A percentile compares a stretch with the other conserved stretches of the same genome.
Conservation (phyloP, 2,113 vertebrate species). For the Piprites chloris region DNA sequence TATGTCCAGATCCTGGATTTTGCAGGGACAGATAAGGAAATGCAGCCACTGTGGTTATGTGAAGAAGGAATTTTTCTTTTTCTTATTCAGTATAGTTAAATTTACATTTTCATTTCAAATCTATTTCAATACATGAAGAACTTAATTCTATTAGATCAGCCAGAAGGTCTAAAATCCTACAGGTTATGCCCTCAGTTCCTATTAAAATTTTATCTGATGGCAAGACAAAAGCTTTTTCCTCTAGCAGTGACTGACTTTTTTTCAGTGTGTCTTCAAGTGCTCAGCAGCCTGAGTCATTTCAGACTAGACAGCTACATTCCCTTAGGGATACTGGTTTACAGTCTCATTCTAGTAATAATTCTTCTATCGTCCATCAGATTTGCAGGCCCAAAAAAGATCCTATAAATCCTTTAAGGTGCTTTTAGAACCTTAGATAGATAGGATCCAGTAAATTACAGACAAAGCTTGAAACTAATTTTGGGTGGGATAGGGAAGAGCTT, state of each 20-base stretch:
- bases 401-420: constrained; percentile 5
- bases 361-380: neutral
- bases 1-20: neutral
- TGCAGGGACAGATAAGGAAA: neutral
- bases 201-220: constrained; percentile 27
- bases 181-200: neutral
- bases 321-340: constrained; percentile 11
- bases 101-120: neutral
- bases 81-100: neutral
- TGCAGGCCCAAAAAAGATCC: constrained; percentile 2
- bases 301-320: constrained; percentile 18
- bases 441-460: neutral
- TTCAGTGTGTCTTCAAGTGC: neutral
- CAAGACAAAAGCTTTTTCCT: neutral
- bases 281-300: constrained; percentile 32
- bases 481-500: neutral
- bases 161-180: neutral
- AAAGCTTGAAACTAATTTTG: neutral
- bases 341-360: constrained; percentile 15
- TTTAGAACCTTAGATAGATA: neutral
- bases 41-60: neutral
- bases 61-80: neutral
- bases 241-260: neutral
- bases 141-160: neutral
- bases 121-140: fast-evolving